Base-by-base conservation (phyloP, 2,888 invertebrate species). In the Agrotis puta region DNA sequence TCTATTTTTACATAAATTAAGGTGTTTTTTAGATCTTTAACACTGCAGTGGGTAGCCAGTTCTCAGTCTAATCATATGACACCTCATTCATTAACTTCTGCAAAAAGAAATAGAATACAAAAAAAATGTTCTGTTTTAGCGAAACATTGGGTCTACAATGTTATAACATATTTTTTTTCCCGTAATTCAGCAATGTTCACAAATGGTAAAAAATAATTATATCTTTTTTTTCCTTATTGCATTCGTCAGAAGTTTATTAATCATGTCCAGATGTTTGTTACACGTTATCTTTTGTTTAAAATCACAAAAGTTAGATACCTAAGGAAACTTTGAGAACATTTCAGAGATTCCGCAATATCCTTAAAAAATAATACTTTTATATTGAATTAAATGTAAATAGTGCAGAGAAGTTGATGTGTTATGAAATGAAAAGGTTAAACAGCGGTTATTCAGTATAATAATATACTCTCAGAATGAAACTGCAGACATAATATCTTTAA, bases 161-260 rank as follows among this genome's bases (percentile, higher is more conserved):
- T 2, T 5, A 39, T 16, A 20, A 24, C 3, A 22, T 27, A 14
- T 39, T 39, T 33, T 14, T 50, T 47, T 43, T 14, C 47, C 14
- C 9, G 2, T 4, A 24, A 20, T 20, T 24, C 39, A 1, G 16
- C 5, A 3, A 22, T 13, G n/a, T 61, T 43, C 11, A 11, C n/a
- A n/a, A n/a, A n/a, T n/a, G n/a, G 18, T 62, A 27, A 20, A 22
- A 62, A 48, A 53, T 0, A n/a, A 11, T 65, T 65, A 51, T 58
- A 69, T 71, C 48, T 71, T 51, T 48, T 6, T 66, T 75, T 67
- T 71, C 68, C 63, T 68, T 58, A 13, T 64, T 51, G 16, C 43
- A 4, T 79, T 78, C 50, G 47, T 62, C 20, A 39, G 61, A 79
- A 75, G 57, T 63, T 70, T 53, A 79, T 71, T 69, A 66, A 65